phyloP scores from a whole-genome alignment of 2,888 invertebrate species.

The Adelognathus sp. region DNA sequence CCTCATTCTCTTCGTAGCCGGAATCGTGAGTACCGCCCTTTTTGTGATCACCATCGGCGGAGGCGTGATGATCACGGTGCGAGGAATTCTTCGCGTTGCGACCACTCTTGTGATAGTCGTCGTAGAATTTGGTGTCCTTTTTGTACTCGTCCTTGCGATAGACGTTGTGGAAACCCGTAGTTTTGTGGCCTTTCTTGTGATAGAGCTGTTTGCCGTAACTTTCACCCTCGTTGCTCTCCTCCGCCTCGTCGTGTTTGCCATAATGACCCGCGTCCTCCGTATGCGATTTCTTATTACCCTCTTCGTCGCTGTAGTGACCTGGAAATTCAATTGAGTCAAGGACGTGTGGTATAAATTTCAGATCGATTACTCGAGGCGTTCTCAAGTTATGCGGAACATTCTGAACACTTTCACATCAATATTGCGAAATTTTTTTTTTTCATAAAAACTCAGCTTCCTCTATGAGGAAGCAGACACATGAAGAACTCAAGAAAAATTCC shows the following conservation, averaged over 20 bases:
- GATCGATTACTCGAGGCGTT: too few relatives aligned
- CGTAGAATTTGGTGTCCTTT: constrained; percentile 90
- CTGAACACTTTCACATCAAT: too few relatives aligned
- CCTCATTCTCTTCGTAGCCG: constrained; percentile 88
- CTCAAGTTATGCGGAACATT: too few relatives aligned
- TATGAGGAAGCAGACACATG: too few relatives aligned
- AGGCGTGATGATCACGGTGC: constrained; percentile 90
- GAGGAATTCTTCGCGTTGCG: constrained; percentile 91
- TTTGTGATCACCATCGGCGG: constrained; percentile 90
- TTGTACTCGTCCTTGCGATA: constrained; percentile 92
- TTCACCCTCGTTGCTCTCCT: constrained; percentile 86
- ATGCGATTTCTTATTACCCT: constrained; percentile 85
- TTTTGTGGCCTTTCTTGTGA: constrained; percentile 92
- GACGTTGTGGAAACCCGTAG: constrained; percentile 92
- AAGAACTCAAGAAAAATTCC: neutral
- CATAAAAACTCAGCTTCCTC: too few relatives aligned
- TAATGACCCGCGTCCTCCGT: constrained; percentile 86
- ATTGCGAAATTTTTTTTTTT: too few relatives aligned
- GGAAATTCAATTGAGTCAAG: neutral
- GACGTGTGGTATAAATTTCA: too few relatives aligned
- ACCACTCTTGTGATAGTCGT: constrained; percentile 91
- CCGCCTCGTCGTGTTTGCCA: constrained; percentile 85
- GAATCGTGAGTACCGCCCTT: constrained; percentile 92
- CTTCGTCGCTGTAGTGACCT: constrained; percentile 84
- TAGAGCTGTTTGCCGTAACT: constrained; percentile 87